Conservation (phyloP, 1,140 invertebrate genomes). For the Caenorhabditis inopinata region DNA sequence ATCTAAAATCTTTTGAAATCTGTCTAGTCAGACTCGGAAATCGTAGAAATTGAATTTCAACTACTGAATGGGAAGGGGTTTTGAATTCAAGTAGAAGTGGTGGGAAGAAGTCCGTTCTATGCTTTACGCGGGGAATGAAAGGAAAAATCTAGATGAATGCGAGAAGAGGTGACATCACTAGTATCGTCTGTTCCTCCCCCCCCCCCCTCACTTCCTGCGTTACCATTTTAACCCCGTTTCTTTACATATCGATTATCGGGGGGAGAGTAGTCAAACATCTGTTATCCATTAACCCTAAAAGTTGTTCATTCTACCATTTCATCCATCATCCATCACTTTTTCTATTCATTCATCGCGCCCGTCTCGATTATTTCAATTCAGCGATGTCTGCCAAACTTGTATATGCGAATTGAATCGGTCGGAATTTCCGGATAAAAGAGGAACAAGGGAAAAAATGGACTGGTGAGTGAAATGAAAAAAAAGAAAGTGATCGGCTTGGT, state of each 20-base stretch:
- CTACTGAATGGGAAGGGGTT: background rate
- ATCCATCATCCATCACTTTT: background rate
- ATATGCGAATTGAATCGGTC: background rate
- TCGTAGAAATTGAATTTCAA: conserved; percentile 19
- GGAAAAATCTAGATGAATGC: background rate
- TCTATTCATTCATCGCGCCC: background rate
- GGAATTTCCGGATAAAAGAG: background rate
- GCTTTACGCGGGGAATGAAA: background rate
- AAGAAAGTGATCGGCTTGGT: background rate
- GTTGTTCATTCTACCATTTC: background rate
- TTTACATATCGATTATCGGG: background rate
- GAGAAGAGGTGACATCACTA: conserved; percentile 19
- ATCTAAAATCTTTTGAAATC: background rate
- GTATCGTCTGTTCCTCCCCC: background rate
- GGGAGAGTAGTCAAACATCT: conserved; percentile 18
- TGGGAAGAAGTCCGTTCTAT: background rate
- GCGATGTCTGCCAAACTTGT: background rate
- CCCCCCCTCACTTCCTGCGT: background rate
- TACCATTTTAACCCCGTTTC: background rate
- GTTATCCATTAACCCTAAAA: conserved; percentile 30
- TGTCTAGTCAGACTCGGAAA: too few relatives aligned
- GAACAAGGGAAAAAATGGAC: background rate
- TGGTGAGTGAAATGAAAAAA: background rate
- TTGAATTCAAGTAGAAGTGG: background rate
- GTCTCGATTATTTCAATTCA: background rate